Conservation (phyloP, 2,113 vertebrate genomes). For the Eudyptes chrysolophus region DNA sequence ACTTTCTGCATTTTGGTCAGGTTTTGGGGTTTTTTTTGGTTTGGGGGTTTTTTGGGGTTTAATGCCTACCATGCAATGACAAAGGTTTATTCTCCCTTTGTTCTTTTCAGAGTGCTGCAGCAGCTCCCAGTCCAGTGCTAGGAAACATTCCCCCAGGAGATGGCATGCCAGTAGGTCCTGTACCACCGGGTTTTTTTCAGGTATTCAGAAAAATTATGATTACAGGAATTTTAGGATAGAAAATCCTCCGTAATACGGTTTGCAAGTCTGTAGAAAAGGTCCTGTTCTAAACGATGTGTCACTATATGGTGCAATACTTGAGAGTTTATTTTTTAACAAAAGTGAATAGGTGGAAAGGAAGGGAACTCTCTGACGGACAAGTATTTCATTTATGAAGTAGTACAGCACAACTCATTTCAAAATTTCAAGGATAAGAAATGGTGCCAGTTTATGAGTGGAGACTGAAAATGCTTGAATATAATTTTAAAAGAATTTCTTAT, state of each 20-base stretch:
- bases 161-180: constrained; percentile 95
- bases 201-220: constrained; percentile 80
- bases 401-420: neutral
- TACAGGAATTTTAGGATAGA: constrained; percentile 69
- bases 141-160: constrained; percentile 97
- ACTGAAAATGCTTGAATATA: neutral
- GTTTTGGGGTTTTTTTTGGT: neutral
- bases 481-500: neutral
- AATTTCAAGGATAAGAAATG: neutral
- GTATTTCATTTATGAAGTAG: neutral
- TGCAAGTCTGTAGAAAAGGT: constrained; percentile 46
- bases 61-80: constrained; percentile 78
- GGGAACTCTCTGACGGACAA: neutral
- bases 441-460: neutral
- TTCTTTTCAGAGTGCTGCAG: constrained; percentile 93
- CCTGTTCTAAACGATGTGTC: constrained; percentile 38
- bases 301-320: constrained; percentile 12
- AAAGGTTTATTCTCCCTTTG: constrained; percentile 80
- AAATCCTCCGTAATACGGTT: constrained; percentile 45
- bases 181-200: constrained; percentile 98
- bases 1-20: constrained; percentile 47
- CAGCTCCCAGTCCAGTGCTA: constrained; percentile 94
- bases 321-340: neutral
- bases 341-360: neutral
- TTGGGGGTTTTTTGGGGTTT: neutral